These are phyloP conservation scores for Scaptomyza parva DNA, from an alignment of 2,888 invertebrate species.

Conservation along the genomic window DNA sequence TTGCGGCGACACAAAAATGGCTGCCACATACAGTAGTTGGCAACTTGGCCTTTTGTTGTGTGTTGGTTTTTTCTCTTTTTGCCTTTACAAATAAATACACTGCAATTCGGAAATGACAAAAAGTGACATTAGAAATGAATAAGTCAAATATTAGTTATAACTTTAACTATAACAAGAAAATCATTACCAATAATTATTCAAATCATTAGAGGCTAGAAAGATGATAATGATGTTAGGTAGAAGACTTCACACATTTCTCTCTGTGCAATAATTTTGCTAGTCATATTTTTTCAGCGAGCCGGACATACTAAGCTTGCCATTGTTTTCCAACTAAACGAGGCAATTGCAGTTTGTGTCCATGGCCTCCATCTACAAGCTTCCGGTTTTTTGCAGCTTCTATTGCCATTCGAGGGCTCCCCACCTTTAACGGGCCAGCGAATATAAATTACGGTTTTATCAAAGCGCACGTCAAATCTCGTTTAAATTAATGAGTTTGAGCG, in stretches of 20 bases:
- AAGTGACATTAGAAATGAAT: not conserved
- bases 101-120: not conserved
- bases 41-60: conserved; percentile 67
- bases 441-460: conserved; percentile 83
- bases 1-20: conserved; percentile 57
- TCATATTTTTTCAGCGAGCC: conserved; percentile 55
- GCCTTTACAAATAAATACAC: conserved; percentile 46
- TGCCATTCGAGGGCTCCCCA: conserved; percentile 10
- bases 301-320: conserved; percentile 61
- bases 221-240: too few species aligned
- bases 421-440: conserved; percentile 69
- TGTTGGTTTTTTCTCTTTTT: conserved; percentile 19
- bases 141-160: not conserved
- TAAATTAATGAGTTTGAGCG: conserved; percentile 84
- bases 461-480: conserved; percentile 84
- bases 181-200: too few species aligned
- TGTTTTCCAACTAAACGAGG: conserved; percentile 73
- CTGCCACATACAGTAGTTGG: conserved; percentile 46
- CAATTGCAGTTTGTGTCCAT: conserved; percentile 66
- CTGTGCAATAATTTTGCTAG: conserved; percentile 61
- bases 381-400: conserved; percentile 13
- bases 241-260: conserved; percentile 28
- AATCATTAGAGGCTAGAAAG: too few species aligned
- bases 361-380: conserved; percentile 15
- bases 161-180: not conserved